These are phyloP conservation scores for Ochropacha duplaris DNA, from an alignment of 2,888 invertebrate genomes.

Conservation along the genomic window DNA sequence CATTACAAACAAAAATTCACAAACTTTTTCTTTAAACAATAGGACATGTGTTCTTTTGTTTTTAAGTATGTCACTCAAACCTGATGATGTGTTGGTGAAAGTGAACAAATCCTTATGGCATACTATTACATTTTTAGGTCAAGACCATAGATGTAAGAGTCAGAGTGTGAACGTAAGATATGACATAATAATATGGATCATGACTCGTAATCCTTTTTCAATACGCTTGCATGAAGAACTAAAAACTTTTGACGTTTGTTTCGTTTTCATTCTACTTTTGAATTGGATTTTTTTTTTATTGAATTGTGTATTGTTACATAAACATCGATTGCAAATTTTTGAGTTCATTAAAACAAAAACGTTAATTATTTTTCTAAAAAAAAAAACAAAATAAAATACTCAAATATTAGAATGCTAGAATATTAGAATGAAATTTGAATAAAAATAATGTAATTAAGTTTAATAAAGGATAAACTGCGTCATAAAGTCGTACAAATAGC, in stretches of 20 bases:
- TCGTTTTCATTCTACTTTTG: neutral
- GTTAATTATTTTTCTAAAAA: too few species aligned
- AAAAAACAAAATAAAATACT: too few species aligned
- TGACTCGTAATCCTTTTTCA: neutral
- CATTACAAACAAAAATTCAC: neutral
- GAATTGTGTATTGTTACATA: neutral
- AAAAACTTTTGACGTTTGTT: neutral
- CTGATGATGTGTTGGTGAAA: constrained; percentile 7
- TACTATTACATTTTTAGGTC: constrained; percentile 39
- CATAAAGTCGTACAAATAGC: too few species aligned
- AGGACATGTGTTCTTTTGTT: neutral
- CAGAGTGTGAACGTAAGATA: constrained; percentile 22
- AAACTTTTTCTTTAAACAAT: neutral
- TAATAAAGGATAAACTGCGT: too few species aligned
- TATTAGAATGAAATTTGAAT: too few species aligned
- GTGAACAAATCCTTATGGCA: constrained; percentile 23
- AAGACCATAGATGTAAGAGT: constrained; percentile 35
- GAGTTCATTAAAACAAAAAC: too few species aligned
- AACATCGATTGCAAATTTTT: neutral
- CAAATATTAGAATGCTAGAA: too few species aligned
- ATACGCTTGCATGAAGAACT: neutral
- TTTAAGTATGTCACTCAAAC: neutral
- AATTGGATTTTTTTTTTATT: neutral
- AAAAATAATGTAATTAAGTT: too few species aligned
- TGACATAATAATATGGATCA: constrained; percentile 22